Evolutionary conservation across 1,140 invertebrate genomes (phyloP), one percentile per base, ranked within the genome.

Genomic region (Leptonema lineaticorne): DNA sequence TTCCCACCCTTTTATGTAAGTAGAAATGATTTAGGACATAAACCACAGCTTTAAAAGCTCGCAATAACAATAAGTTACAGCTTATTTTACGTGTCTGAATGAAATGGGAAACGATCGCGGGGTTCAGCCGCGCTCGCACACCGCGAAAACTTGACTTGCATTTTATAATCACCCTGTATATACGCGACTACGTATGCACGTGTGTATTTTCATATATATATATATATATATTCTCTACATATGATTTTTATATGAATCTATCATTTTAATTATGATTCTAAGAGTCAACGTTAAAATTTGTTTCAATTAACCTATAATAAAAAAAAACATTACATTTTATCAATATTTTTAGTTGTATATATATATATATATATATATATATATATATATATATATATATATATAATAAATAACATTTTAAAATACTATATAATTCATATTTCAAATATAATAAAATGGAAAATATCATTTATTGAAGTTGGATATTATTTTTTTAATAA

Each of bases 31-130:
- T 70, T 70, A 70, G 69, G 70, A 73, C 71, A 73, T 73, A 73
- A 73, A 73, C 53, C 71, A 67, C 68, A 68, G 68, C 68, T 73
- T 73, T 73, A 70, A 73, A 73, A 68, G 71, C 71, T 73, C 66
- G 71, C 71, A 73, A 73, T 73, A 73, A 73, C 71, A 73, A 73
- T 73, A 73, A 73, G 68, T 73, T 73, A 73, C 71, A 70, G 71
- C 71, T 73, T 73, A 73, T 73, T 73, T 73, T 70, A 73, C 71
- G 71, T 73, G 71, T 73, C 65, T 70, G 68, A 69, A 69, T 69
- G 68, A 69, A 67, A 72, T 66, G 60, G 71, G 71, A 69, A 69
- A 63, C 63, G 59, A 37, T 63, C 28, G 56, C 27, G 26, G 57
- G 26, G 27, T 26, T 16, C 64, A 56, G 14, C n/a, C 22, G 27